Base-by-base conservation (phyloP, 30 jellyfish, hydroid and myxozoan genomes). In the Mastigias papua region DNA sequence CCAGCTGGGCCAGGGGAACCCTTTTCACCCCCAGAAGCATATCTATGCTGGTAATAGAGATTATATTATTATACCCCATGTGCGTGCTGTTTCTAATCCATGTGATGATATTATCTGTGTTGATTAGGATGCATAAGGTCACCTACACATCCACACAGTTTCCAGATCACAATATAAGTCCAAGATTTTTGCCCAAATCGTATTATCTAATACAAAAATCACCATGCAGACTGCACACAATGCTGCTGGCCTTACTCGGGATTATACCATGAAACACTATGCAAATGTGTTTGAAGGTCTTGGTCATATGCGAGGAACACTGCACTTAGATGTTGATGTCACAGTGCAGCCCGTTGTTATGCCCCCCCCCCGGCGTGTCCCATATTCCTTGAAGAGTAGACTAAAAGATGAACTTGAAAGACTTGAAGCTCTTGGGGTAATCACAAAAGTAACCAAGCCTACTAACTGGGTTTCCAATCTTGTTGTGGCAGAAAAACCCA, bases 241-340 rank as follows among this genome's bases (percentile, higher is more conserved):
- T 6, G 60, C 8, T 46, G 60, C 60, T 16, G 8, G 13, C 60
- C 73, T 61, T 26, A 61, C 26, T 21, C 13, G 11, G 33, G 73
- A 19, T 9, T 19, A 61, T 61, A 61, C n/a, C 23, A 51, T 20
- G 50, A 27, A 21, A 15, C 79, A 31, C 22, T 68, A 20, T 68
- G 79, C 54, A 68, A 6, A 21, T 68, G 79, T 68, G 20, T 68
- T 68, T 68, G 79, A 68, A 68, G 79, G 79, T 8, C 51, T 68
- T 27, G 79, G 79, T 27, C 79, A 68, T 22, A 68, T 68, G 79
- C 79, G 54, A 27, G 79, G 79, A 25, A 23, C 23, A 31, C 33
- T 68, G 51, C 79, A 68, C 79, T 68, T 68, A 27, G 79, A 68
- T 4, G 22, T 61, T 61, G 73, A 61, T 61, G 73, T 6, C 25